Conservation (phyloP, 2,113 vertebrate genomes). For the Chascanopsetta lugubris region DNA sequence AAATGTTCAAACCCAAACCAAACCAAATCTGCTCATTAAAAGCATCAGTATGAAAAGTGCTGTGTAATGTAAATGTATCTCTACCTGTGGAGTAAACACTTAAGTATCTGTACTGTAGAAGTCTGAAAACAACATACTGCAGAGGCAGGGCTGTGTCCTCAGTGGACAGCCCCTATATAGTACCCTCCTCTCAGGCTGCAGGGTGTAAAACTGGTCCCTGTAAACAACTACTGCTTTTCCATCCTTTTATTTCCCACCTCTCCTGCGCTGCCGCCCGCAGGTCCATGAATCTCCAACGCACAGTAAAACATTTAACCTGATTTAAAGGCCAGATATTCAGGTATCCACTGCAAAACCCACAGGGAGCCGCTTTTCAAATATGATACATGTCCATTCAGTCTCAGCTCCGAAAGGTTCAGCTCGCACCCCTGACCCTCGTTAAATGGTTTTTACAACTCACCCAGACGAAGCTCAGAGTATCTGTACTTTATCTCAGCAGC, state of each 20-base stretch:
- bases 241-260: constrained; percentile 2
- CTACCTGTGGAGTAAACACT: constrained; percentile 25
- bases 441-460: constrained; percentile 22
- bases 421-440: constrained; percentile 38
- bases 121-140: constrained; percentile 12
- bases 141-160: constrained; percentile 14
- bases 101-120: constrained; percentile 7
- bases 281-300: background rate
- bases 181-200: constrained; percentile 41
- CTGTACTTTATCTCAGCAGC: background rate
- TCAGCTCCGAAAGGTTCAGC: background rate
- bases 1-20: constrained; percentile 12
- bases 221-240: constrained; percentile 10
- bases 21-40: too few relatives aligned
- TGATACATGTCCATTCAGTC: constrained; percentile 7
- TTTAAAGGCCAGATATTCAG: background rate
- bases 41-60: too few relatives aligned
- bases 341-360: background rate
- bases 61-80: constrained; percentile 8
- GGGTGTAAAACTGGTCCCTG: constrained; percentile 28
- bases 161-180: constrained; percentile 17
- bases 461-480: background rate
- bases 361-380: background rate
- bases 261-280: background rate
- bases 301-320: constrained; percentile 3